Percentiles rank a stretch among this genome's conserved stretches.
Conservation (phyloP, 2,113 vertebrate species). For the Istiophorus platypterus region DNA sequence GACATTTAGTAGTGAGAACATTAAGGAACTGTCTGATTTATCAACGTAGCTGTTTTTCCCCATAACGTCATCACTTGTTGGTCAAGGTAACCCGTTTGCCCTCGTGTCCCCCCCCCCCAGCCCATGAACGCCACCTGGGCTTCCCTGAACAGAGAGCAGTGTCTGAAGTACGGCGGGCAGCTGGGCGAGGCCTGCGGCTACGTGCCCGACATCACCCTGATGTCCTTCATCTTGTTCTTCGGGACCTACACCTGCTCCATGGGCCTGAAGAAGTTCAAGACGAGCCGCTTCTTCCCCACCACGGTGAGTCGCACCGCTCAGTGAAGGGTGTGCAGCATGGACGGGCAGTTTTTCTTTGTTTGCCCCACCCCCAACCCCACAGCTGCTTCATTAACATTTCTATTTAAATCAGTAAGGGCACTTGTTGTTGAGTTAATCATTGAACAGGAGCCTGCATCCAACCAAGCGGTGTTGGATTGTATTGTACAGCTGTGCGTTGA, state of each 20-base stretch:
- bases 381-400: background rate
- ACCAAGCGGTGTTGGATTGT: too few species aligned
- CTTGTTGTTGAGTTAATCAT: background rate
- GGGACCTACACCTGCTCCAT: conserved; percentile 97
- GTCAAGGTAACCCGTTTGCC: background rate
- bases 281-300: conserved; percentile 96
- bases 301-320: conserved; percentile 83
- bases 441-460: too few species aligned
- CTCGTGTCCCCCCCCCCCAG: conserved; percentile 65
- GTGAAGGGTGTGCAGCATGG: background rate
- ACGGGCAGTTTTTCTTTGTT: background rate
- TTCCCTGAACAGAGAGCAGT: conserved; percentile 86
- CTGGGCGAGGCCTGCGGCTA: conserved; percentile 88
- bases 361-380: too few species aligned
- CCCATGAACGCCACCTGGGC: conserved; percentile 87
- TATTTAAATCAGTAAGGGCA: background rate
- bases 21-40: background rate
- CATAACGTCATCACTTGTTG: background rate
- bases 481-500: too few species aligned
- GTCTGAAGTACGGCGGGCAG: conserved; percentile 85
- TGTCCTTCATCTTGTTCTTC: conserved; percentile 97
- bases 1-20: background rate
- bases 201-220: conserved; percentile 97
- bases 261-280: conserved; percentile 98
- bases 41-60: background rate